Percentiles rank a stretch among this genome's conserved stretches.
phyloP scores from a whole-genome alignment of 2,888 invertebrate genomes.

The Lithodes maja region DNA sequence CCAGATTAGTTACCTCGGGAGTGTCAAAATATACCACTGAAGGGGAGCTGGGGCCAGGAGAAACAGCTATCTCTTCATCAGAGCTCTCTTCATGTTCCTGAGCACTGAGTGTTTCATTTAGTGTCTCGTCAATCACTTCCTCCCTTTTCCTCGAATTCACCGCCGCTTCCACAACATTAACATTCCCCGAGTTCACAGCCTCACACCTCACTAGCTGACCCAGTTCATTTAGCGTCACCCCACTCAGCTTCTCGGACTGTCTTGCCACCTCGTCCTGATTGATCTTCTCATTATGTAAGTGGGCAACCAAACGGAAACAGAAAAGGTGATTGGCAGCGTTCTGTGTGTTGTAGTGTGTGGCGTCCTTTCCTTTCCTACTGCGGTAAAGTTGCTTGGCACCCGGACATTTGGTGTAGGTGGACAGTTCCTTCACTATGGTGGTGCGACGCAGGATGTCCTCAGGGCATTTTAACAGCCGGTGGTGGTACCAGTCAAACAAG shows the following conservation, averaged over 20 bases:
- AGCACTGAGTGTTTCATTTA: neutral
- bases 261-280: neutral
- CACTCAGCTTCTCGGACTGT: neutral
- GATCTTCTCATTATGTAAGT: neutral
- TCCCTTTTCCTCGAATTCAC: neutral
- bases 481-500: constrained; percentile 12
- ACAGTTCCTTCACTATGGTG: neutral
- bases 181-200: neutral
- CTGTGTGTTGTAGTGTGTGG: neutral
- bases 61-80: neutral
- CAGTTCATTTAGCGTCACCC: neutral
- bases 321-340: neutral
- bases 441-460: neutral
- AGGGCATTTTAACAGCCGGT: neutral
- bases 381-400: neutral
- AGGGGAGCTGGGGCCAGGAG: neutral
- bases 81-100: neutral
- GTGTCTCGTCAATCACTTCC: neutral
- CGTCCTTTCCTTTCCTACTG: neutral
- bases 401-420: neutral
- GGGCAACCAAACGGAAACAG: neutral
- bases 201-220: neutral
- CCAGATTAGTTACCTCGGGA: neutral
- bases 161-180: too few relatives aligned
- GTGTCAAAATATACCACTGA: neutral